Evolutionary conservation across 2,888 invertebrate genomes (phyloP), one percentile per base, ranked within the genome.

Genomic region (Anthrax anthrax): DNA sequence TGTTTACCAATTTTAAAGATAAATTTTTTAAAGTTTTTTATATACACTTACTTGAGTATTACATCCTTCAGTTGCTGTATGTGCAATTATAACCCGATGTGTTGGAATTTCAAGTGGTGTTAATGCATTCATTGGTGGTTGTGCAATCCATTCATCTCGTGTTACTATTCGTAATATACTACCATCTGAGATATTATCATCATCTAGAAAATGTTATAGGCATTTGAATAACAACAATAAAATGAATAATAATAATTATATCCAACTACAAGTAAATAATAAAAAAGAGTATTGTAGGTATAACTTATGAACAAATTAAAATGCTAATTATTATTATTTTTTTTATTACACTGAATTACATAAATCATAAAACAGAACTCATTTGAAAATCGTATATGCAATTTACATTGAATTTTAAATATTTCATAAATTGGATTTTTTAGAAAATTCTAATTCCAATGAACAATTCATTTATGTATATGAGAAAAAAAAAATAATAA

Each of bases 141-240:
- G 76, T 0, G 81, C 81, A 1, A 76, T 62, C 82, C 82, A 82
- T 50, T 76, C 74, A 0, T 63, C 58, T 37, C 80, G 27, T 3
- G 71, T 60, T 1, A 82, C 70, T 43, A 81, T 66, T 47, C 75
- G 69, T 10, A 80, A 69, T 38, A 67, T 66, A 1, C 66, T 68
- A 2, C 54, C 53, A 2, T 44, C 49, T 12, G 49, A 50, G 18
- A 55, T 50, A 17, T 53, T 48, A 42, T 56, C 55, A 6, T 43
- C 13, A 5, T 50, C 56, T 57, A 48, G 32, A 48, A 49, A 19
- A 37, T 18, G 40, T 43, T 47, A 36, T 48, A 50, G 47, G 37
- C 34, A 32, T 43, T 8, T 45, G 27, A 45, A 40, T 36, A 40
- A 9, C 9, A 39, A 18, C 18, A 5, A 27, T 41, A 18, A 18